Percentiles rank a stretch among this genome's conserved stretches.
phyloP scores from a whole-genome alignment of 2,797 vertebrate genomes.

The Oryzias sinensis region DNA sequence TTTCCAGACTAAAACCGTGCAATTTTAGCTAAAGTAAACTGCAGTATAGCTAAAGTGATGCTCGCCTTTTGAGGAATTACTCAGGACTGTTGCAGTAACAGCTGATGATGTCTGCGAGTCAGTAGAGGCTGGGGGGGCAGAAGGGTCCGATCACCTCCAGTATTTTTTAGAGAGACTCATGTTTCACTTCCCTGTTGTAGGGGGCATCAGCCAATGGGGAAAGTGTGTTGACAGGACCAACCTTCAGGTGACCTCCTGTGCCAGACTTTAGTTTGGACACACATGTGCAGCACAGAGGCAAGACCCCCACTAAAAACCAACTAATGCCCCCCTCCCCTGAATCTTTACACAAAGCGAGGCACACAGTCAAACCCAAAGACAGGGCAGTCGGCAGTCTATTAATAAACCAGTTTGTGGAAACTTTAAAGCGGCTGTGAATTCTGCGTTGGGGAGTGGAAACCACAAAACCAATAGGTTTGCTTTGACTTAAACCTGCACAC shows the following conservation, averaged over 20 bases:
- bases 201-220: conserved; percentile 64
- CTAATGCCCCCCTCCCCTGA: conserved; percentile 26
- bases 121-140: conserved; percentile 25
- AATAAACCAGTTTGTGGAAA: conserved; percentile 67
- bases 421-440: conserved; percentile 47
- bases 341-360: conserved; percentile 6
- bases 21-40: background rate
- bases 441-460: conserved; percentile 4
- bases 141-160: conserved; percentile 40
- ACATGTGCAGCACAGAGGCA: conserved; percentile 55
- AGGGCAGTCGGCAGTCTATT: conserved; percentile 57
- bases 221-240: conserved; percentile 66
- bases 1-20: too few species aligned
- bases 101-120: conserved; percentile 66
- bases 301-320: conserved; percentile 6
- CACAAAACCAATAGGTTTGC: too few species aligned
- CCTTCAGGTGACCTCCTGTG: conserved; percentile 70
- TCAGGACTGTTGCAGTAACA: conserved; percentile 54
- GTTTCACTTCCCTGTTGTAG: conserved; percentile 69
- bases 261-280: conserved; percentile 62
- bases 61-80: conserved; percentile 41
- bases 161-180: conserved; percentile 54
- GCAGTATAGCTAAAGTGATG: background rate
- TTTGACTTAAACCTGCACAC: too few species aligned
- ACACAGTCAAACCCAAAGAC: conserved; percentile 8